Evolutionary conservation across 2,797 vertebrate species (phyloP).

Genomic region (Amazona finschi): DNA sequence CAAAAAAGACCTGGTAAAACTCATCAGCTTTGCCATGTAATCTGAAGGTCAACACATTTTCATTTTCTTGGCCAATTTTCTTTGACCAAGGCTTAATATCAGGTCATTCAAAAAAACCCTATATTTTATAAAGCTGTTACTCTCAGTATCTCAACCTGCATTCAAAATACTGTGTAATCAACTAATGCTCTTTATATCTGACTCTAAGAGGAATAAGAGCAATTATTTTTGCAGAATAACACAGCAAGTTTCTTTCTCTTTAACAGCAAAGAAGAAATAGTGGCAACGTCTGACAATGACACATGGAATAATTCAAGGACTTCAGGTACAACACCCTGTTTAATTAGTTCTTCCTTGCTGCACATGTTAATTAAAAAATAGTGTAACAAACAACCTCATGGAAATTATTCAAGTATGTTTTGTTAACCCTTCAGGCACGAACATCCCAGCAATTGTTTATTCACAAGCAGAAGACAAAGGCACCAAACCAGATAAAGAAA

Average conservation of each 20-base stretch:
- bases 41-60: constrained; percentile 33
- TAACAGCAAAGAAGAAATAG: constrained; percentile 78
- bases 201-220: constrained; percentile 14
- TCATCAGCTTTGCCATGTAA: constrained; percentile 32
- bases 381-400: neutral
- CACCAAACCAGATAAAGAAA: constrained; percentile 41
- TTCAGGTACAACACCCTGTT: constrained; percentile 69
- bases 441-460: constrained; percentile 72
- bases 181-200: neutral
- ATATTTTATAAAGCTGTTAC: neutral
- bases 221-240: constrained; percentile 37
- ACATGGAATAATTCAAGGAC: constrained; percentile 67
- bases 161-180: neutral
- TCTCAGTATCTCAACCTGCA: neutral
- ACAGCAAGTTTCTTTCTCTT: constrained; percentile 53
- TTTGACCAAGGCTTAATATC: constrained; percentile 6
- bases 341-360: constrained; percentile 55
- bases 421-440: constrained; percentile 69
- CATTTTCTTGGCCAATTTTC: constrained; percentile 12
- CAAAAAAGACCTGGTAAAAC: constrained; percentile 24
- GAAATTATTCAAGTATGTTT: constrained; percentile 24
- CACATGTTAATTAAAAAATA: constrained; percentile 43
- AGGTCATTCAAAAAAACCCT: neutral
- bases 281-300: constrained; percentile 38
- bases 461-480: constrained; percentile 66